Percentiles rank a stretch among this genome's conserved stretches.
Evolutionary conservation across 53 echinoderm and acorn worm species (phyloP).

Genomic region (Actinopyga echinites): DNA sequence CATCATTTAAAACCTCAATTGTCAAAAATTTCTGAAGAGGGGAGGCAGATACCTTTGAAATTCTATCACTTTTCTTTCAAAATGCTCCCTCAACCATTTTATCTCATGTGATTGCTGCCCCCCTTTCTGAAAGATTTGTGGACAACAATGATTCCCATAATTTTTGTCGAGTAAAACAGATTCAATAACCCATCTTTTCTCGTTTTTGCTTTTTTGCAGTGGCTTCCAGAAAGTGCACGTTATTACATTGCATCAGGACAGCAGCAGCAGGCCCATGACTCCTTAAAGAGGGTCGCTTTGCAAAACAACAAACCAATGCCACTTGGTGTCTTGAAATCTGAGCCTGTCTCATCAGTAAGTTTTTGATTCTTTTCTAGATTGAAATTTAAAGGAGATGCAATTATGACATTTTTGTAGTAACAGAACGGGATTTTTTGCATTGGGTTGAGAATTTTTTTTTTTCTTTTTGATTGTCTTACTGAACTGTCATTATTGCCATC

Average conservation of each 20-base stretch:
- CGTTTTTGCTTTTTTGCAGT: constrained; percentile 56
- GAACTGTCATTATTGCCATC: too few relatives aligned
- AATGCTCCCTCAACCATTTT: too few relatives aligned
- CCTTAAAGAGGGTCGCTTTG: constrained; percentile 77
- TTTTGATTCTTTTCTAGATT: constrained; percentile 48
- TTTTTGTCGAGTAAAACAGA: too few relatives aligned
- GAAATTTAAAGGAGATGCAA: background rate
- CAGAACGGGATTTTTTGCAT: background rate
- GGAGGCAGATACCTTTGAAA: background rate
- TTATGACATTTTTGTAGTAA: background rate
- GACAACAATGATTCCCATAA: too few relatives aligned
- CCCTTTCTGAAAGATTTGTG: too few relatives aligned
- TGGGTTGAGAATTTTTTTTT: too few relatives aligned
- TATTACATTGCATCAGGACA: constrained; percentile 93
- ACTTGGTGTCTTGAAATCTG: constrained; percentile 74
- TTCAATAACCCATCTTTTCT: background rate
- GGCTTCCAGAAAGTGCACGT: constrained; percentile 95
- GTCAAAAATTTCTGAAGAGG: too few relatives aligned
- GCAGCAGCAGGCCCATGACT: constrained; percentile 82
- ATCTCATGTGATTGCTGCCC: too few relatives aligned
- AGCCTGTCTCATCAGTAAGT: constrained; percentile 45
- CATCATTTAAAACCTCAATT: too few relatives aligned
- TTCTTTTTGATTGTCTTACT: too few relatives aligned
- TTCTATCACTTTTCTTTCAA: too few relatives aligned
- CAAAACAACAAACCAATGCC: constrained; percentile 94